Base-by-base conservation (phyloP, 2,888 invertebrate species). In the Macrosoma leucophasiata region DNA sequence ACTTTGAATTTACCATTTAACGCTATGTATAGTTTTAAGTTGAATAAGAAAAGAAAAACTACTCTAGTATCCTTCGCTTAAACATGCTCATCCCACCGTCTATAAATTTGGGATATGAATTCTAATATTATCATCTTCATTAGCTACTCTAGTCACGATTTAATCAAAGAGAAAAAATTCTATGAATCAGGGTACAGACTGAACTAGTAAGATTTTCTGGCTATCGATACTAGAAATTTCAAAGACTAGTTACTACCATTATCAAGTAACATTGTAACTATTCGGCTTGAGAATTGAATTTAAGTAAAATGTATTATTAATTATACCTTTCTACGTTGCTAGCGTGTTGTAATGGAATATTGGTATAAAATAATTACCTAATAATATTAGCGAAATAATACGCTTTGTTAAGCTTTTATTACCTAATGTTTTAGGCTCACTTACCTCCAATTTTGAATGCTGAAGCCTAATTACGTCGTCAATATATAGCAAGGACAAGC, bases 331-430 rank as follows among this genome's bases (percentile, higher is more conserved):
- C 69, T 75, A 75, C 62, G 34, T 51, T 46, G 58, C 58, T 61
- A 64, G 57, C 50, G 79, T 79, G 79, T 79, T 79, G 79, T 76
- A 81, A 81, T 79, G 81, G 78, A 81, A 81, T 79, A 81, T 75
- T 59, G 66, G 65, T 73, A 55, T 27, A 9, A 37, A 56, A 48
- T 41, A 45, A 47, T 34, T 43, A 49, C 41, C 60, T 54, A n/a
- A 48, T 58, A 48, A 55, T 52, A 50, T 41, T 68, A 71, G 71
- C 70, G 43, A 39, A 57, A 52, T 41, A 50, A 43, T 53, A 45
- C 40, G 45, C 29, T 30, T 36, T 46, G 42, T 39, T 50, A 61
- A 65, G 58, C 62, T 52, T 49, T 49, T 55, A 50, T 51, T 45
- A 50, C 46, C 33, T 53, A 57, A 58, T 57, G 48, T 51, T 33